These are phyloP conservation scores for Suillia variegata DNA, from an alignment of 2,888 invertebrate genomes.

Conservation along the genomic window DNA sequence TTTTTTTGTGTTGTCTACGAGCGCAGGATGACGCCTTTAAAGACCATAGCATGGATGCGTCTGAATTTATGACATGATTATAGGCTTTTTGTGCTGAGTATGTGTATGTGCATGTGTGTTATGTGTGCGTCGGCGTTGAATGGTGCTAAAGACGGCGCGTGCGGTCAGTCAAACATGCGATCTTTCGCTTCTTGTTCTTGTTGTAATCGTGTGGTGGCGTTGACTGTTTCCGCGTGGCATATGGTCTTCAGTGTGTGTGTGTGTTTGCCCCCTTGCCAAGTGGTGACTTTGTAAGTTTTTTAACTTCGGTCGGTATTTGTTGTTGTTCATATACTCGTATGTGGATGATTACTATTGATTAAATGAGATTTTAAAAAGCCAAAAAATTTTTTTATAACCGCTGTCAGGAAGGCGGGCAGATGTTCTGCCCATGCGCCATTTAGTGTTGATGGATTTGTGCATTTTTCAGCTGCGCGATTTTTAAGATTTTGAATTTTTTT, in stretches of 20 bases:
- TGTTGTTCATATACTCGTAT: neutral
- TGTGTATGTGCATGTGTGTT: neutral
- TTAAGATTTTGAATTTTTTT: too few relatives aligned
- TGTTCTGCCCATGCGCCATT: too few relatives aligned
- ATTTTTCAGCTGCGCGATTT: too few relatives aligned
- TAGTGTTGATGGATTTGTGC: too few relatives aligned
- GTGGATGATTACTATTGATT: neutral
- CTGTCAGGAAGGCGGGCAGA: too few relatives aligned
- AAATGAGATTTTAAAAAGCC: neutral
- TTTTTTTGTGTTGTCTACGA: too few relatives aligned
- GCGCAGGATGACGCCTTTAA: too few relatives aligned
- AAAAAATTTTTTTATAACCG: too few relatives aligned
- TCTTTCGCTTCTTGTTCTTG: neutral
- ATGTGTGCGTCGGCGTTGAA: neutral
- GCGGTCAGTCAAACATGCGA: neutral
- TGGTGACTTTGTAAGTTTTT: neutral
- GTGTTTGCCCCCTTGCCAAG: neutral
- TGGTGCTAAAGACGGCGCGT: constrained; percentile 1
- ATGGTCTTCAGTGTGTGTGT: neutral
- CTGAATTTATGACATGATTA: constrained; percentile 1
- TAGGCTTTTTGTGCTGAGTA: neutral
- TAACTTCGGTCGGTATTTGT: too few relatives aligned
- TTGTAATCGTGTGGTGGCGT: neutral
- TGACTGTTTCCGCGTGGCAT: neutral
- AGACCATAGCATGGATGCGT: too few relatives aligned